Evolutionary conservation across 2,797 vertebrate species (phyloP).

Genomic region (Champsocephalus gunnari): DNA sequence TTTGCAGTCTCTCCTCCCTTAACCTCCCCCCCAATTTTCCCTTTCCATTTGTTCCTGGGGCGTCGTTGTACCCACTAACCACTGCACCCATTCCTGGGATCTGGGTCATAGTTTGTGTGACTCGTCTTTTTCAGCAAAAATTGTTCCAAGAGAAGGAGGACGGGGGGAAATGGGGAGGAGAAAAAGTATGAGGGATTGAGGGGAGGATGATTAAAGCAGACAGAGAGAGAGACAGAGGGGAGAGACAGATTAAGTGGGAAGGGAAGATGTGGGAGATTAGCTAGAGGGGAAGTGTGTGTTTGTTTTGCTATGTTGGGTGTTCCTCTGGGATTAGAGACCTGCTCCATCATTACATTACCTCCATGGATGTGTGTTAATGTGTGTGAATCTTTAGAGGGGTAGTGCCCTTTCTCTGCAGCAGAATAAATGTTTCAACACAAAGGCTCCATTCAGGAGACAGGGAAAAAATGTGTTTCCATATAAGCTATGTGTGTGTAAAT

Average conservation of each 20-base stretch:
- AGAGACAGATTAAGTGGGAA: conserved; percentile 1
- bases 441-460: conserved; percentile 70
- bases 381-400: conserved; percentile 23
- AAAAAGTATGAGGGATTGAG: conserved; percentile 6
- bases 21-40: neutral
- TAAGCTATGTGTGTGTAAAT: conserved; percentile 33
- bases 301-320: conserved; percentile 73
- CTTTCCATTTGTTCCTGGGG: conserved; percentile 26
- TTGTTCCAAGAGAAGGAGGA: conserved; percentile 3
- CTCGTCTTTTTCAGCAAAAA: conserved; percentile 67
- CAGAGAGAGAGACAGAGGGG: neutral
- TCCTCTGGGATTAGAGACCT: conserved; percentile 73
- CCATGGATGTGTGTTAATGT: conserved; percentile 23
- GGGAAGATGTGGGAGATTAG: conserved; percentile 36
- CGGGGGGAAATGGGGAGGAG: neutral
- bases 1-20: conserved; percentile 38
- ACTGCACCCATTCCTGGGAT: conserved; percentile 65
- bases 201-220: conserved; percentile 22
- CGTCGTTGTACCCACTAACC: conserved; percentile 66
- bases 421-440: conserved; percentile 75
- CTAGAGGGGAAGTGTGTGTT: conserved; percentile 54
- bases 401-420: conserved; percentile 41
- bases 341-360: conserved; percentile 73
- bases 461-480: conserved; percentile 44
- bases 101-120: conserved; percentile 74